phyloP scores from a whole-genome alignment of 2,888 invertebrate genomes.

The Malacosoma neustria region DNA sequence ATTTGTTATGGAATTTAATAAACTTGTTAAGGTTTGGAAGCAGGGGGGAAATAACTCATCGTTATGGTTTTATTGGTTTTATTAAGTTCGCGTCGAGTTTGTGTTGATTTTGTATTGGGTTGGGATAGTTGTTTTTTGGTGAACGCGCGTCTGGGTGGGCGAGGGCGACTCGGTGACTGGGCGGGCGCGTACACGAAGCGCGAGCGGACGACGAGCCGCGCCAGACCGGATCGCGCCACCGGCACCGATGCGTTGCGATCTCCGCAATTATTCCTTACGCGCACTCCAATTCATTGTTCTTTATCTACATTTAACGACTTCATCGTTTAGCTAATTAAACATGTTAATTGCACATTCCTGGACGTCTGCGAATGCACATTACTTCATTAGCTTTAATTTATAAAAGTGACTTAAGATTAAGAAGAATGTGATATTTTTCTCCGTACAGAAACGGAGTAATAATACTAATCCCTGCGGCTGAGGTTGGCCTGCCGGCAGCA shows the following conservation, averaged over 20 bases:
- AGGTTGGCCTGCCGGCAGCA: too few species aligned
- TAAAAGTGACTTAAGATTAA: background rate
- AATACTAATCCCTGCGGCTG: too few species aligned
- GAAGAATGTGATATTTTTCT: too few species aligned
- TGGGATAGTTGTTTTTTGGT: constrained; percentile 51
- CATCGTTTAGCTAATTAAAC: background rate
- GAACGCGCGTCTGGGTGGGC: constrained; percentile 62
- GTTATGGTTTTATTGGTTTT: constrained; percentile 70
- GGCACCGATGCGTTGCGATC: background rate
- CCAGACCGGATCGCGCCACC: constrained; percentile 45
- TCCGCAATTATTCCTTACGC: constrained; percentile 49
- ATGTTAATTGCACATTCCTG: background rate
- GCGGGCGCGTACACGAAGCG: background rate
- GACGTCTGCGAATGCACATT: background rate
- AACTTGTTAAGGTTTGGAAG: constrained; percentile 71
- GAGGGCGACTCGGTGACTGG: constrained; percentile 13
- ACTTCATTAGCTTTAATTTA: background rate
- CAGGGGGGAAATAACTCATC: constrained; percentile 58
- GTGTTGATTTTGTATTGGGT: constrained; percentile 57
- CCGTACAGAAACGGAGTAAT: too few species aligned
- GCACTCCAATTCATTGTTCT: constrained; percentile 37
- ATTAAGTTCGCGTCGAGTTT: constrained; percentile 61
- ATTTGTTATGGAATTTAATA: constrained; percentile 72
- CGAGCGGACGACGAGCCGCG: constrained; percentile 50
- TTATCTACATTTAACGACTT: background rate